Percentiles rank a stretch among this genome's conserved stretches.
phyloP scores from a whole-genome alignment of 2,888 invertebrate genomes.

The Drosophila formosana region DNA sequence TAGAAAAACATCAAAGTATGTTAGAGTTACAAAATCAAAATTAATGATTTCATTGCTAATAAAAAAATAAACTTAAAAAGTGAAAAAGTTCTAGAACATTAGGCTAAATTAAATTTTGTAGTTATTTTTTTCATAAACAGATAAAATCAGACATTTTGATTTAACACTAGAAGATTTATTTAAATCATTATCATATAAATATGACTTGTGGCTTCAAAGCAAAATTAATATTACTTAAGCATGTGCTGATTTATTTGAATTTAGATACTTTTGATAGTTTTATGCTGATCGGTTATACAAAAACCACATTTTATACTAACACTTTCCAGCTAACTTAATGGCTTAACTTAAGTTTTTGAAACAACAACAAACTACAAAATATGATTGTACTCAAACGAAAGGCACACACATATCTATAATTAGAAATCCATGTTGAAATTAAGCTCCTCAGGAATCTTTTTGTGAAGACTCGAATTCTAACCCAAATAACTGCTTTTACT shows the following conservation, averaged over 20 bases:
- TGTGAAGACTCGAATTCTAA: not conserved
- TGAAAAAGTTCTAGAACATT: too few species aligned
- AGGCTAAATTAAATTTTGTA: not conserved
- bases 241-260: not conserved
- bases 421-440: not conserved
- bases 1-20: too few species aligned
- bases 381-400: not conserved
- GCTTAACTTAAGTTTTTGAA: not conserved
- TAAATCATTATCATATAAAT: not conserved
- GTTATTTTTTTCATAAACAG: too few species aligned
- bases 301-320: not conserved
- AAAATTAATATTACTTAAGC: not conserved
- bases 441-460: not conserved
- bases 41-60: too few species aligned
- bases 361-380: not conserved
- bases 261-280: not conserved
- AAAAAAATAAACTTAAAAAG: too few species aligned
- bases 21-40: too few species aligned
- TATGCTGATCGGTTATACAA: not conserved
- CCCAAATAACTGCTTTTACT: not conserved
- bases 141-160: too few species aligned
- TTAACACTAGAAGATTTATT: too few species aligned
- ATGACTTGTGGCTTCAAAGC: too few species aligned
- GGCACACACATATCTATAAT: not conserved
- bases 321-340: not conserved